Base-by-base conservation (phyloP, 2,888 invertebrate genomes). In the Actias luna region DNA sequence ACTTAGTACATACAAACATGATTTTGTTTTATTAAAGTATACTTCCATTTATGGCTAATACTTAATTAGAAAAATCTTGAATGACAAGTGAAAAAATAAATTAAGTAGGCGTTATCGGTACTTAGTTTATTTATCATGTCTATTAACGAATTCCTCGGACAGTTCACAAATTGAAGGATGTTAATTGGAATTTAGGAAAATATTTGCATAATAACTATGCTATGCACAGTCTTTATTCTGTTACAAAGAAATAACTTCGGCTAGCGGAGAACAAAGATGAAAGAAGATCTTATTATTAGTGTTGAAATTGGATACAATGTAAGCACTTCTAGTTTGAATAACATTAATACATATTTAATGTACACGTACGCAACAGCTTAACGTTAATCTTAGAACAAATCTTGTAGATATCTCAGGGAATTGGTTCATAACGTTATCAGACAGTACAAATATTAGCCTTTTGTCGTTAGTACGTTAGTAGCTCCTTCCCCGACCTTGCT, bases 371-470 rank as follows among this genome's bases (percentile, higher is more conserved):
- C 60, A 68, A 73, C 78, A 78, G 87, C 87, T 90, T 88, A 89
- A 70, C 79, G 75, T 78, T 92, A 92, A 92, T 92, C 92, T 87
- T 64, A 87, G 84, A 85, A 85, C 80, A 92, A 92, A 92, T 91
- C 88, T 90, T 80, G 83, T 82, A 82, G 80, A 78, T 89, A 88
- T 86, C 88, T 81, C 80, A 79, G 79, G 79, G 82, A 90, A 91
- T 90, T 88, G 88, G 90, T 90, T 86, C 86, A 88, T 83, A 90
- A 85, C 87, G 88, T 91, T 92, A 92, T 92, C 91, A 83, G 82
- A 63, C 65, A 76, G 73, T 74, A 80, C 85, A 91, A 91, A 92
- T 91, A 91, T 92, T 92, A 79, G 83, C 83, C 70, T 67, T 80
- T 67, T 80, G 82, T 80, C 80, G 84, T 83, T 86, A 25, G 46